A percentile compares a stretch with the other conserved stretches of the same genome.
Conservation (phyloP, 2,113 vertebrate species). For the Agapornis roseicollis region DNA sequence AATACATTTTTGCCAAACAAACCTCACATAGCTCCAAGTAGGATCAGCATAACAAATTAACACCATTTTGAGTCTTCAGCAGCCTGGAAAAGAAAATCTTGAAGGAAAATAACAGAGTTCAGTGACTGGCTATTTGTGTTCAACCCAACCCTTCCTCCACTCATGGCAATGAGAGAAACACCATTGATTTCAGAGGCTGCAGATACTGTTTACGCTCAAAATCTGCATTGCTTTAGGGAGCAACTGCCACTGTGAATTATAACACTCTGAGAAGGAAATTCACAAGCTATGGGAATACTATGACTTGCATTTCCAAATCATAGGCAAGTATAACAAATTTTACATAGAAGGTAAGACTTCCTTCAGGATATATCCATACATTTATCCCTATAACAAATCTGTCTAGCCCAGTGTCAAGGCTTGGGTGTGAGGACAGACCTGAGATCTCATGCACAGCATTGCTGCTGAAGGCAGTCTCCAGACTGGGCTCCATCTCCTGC, state of each 20-base stretch:
- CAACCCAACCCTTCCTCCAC: background rate
- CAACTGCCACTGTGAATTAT: background rate
- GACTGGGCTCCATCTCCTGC: background rate
- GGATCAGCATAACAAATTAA: background rate
- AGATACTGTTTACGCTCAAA: background rate
- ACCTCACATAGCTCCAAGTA: background rate
- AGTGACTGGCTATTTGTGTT: background rate
- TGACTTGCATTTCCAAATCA: slow-evolving; percentile 10
- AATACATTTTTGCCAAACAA: background rate
- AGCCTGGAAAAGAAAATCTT: background rate
- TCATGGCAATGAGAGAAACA: background rate
- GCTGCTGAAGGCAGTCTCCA: fast-evolving
- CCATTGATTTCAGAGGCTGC: background rate
- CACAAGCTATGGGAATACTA: background rate
- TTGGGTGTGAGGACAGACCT: fast-evolving
- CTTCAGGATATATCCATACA: background rate
- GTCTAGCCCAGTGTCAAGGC: background rate
- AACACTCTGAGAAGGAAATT: background rate
- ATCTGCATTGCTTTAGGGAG: slow-evolving; percentile 17
- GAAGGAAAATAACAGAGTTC: background rate
- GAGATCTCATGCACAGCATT: background rate
- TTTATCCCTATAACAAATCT: background rate
- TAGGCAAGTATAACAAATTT: background rate
- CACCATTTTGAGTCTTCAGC: background rate
- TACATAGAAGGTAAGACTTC: background rate